Base-by-base conservation (phyloP, 2,888 invertebrate genomes). In the Holacanthella duospinosa region DNA sequence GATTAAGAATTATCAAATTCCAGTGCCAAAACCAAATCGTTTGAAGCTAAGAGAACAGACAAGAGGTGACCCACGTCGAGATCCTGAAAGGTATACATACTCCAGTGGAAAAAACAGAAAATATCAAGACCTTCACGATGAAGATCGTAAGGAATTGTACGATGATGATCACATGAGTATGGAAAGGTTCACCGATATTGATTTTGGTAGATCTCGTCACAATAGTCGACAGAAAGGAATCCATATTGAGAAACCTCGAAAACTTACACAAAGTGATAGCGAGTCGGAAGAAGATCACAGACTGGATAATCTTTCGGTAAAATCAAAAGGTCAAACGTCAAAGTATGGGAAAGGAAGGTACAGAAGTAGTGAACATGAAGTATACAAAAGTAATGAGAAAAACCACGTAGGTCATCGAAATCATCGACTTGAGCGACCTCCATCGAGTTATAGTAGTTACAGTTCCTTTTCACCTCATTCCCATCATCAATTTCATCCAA, bases 1-100 rank as follows among this genome's bases (percentile, higher is more conserved):
- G 44, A 62, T 68, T 3, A 68, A 68, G n/a, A 21, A 55, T 4
- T n/a, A n/a, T n/a, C 21, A 9, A 21, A 48, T 48, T 21, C 48
- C 48, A n/a, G 16, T 48, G 6, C 43, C 36, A 54, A 58, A 55
- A 44, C 24, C 43, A 2, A 26, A 26, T 25, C 16, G n/a, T 6
- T 4, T n/a, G 25, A 29, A 28, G 26, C 3, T 4, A n/a, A 6
- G 26, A 55, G 36, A 29, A 21, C 6, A 21, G 57, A 27, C 16
- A n/a, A 29, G 25, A 29, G 29, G 21, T 57, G 29, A 57, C 26
- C n/a, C 21, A 24, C 26, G 55, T 4, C 9, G 24, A 29, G 16
- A 29, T 29, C 4, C 29, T 19, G n/a, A 9, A 12, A 16, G 57
- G 57, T 16, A 27, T 26, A 6, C 29, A 48, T n/a, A 48, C 24